Percentiles rank a stretch among this genome's conserved stretches.
phyloP scores from a whole-genome alignment of 2,113 vertebrate species.

The Climacteris rufus region DNA sequence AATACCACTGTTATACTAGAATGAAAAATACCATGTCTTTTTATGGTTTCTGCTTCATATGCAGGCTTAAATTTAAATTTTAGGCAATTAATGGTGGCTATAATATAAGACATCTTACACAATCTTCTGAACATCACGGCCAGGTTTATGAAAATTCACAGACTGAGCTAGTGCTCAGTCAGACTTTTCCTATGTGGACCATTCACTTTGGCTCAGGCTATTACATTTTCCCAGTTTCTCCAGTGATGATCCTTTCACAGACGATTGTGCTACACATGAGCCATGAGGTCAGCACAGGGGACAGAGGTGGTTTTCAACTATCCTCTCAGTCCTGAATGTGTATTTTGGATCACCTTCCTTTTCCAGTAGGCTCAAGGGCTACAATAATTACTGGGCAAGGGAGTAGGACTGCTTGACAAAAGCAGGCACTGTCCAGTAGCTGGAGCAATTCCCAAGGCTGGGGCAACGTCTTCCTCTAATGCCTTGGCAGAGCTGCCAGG shows the following conservation, averaged over 20 bases:
- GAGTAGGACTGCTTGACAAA: neutral
- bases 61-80: neutral
- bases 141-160: neutral
- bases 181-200: neutral
- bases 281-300: neutral
- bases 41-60: neutral
- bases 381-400: neutral
- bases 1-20: neutral
- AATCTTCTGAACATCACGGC: neutral
- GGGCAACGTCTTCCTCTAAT: neutral
- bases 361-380: neutral
- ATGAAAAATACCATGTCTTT: neutral
- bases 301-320: neutral
- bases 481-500: neutral
- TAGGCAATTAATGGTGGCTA: neutral
- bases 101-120: neutral
- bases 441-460: rapidly evolving
- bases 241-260: neutral
- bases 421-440: neutral
- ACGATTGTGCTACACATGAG: neutral
- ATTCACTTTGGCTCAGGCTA: neutral
- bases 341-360: neutral
- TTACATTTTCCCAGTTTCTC: neutral
- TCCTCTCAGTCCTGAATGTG: neutral
- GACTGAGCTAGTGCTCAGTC: neutral